phyloP scores from a whole-genome alignment of 2,797 vertebrate species.

The Octomys mimax region DNA sequence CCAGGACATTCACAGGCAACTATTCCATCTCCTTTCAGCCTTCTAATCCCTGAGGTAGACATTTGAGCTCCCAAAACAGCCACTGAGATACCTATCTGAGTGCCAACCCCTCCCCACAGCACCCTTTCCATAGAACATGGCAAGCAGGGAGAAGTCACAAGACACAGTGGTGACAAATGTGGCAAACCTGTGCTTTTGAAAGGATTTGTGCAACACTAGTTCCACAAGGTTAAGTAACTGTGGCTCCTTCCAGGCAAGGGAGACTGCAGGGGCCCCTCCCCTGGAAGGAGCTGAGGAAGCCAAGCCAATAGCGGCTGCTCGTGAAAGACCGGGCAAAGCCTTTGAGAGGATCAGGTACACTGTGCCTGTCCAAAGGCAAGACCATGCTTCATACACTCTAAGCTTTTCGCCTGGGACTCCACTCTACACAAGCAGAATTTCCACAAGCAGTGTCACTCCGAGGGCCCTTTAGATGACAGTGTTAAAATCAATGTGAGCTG shows the following conservation, averaged over 20 bases:
- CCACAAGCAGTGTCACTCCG: not conserved
- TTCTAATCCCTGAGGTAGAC: constrained; percentile 10
- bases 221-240: not conserved
- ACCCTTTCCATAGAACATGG: not conserved
- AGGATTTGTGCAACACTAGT: not conserved
- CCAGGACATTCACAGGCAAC: not conserved
- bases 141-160: not conserved
- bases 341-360: not conserved
- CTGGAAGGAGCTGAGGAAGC: not conserved
- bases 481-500: not conserved
- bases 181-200: constrained; percentile 34
- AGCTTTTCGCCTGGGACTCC: not conserved
- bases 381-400: not conserved
- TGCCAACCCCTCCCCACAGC: not conserved
- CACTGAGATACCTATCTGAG: not conserved
- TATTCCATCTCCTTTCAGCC: not conserved
- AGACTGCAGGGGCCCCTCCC: not conserved
- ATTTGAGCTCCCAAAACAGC: not conserved
- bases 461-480: not conserved
- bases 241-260: not conserved
- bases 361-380: not conserved
- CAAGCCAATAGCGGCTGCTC: not conserved
- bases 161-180: not conserved
- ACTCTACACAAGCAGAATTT: not conserved
- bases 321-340: not conserved